phyloP scores from a whole-genome alignment of 2,113 vertebrate species.

The Anthoscopus minutus region DNA sequence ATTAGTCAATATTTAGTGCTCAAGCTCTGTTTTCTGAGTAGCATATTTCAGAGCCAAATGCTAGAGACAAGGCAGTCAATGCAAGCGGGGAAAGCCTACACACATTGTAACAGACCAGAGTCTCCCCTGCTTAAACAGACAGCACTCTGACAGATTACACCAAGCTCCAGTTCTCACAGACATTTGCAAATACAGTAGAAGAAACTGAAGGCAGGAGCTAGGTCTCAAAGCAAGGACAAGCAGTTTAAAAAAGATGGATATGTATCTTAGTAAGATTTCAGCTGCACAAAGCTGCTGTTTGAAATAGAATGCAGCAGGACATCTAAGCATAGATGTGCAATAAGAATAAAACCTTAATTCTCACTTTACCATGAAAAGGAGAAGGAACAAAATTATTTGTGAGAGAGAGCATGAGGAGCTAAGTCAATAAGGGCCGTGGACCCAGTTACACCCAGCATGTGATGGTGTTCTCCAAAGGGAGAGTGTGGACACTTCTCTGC shows the following conservation, averaged over 20 bases:
- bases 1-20: slow-evolving; percentile 35
- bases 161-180: not conserved
- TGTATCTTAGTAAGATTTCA: not conserved
- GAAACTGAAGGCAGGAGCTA: not conserved
- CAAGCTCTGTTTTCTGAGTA: not conserved
- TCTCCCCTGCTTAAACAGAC: not conserved
- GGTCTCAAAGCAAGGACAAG: not conserved
- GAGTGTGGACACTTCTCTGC: not conserved
- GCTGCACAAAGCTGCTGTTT: not conserved
- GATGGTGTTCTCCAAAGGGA: not conserved
- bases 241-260: not conserved
- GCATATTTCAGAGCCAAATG: not conserved
- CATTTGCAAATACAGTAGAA: not conserved
- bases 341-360: not conserved
- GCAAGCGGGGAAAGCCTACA: not conserved
- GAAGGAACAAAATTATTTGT: not conserved
- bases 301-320: not conserved
- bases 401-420: not conserved
- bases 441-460: too few relatives aligned
- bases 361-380: not conserved
- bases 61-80: not conserved
- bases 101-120: not conserved
- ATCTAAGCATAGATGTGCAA: not conserved
- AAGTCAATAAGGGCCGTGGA: too few relatives aligned
- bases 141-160: not conserved